Evolutionary conservation across 2,113 vertebrate species (phyloP), one percentile per base, ranked within the genome.

Genomic region (Drymodes brunneopygia): DNA sequence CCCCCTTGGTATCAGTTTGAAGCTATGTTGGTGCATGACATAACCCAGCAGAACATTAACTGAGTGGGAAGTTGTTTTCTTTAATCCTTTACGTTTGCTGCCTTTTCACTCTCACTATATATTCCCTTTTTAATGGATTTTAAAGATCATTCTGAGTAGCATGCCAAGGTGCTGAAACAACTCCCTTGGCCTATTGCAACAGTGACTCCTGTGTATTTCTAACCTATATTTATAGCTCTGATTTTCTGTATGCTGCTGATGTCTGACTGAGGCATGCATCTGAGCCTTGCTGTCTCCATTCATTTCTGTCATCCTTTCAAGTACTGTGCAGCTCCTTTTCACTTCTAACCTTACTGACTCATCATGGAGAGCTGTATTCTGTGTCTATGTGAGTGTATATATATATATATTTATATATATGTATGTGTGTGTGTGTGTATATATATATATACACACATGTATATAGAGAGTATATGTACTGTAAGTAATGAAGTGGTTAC

Each of bases 1-100:
- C 81, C 88, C 71, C 47, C 92, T 93, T 95, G 90, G 79, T 92
- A 88, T 93, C 71, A 66, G 33, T 96, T 91, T 71, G 88, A 56
- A 92, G 33, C 73, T 69, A 47, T 93, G 67, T 73, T 35, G 7
- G 38, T 83, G 85, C 48, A 70, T 65, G 53, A 21, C 12, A 47
- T 64, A 88, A 88, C 27, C 33, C 72, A 51, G 86, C 72, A 65
- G 51, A 91, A n/a, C 16, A 3, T 72, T 86, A 56, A 71, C 85
- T 58, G 66, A 18, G 70, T 77, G 66, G 73, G 83, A 90, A 60
- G 38, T 58, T 94, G 42, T 88, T 91, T 92, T 60, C 57, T 96
- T 95, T 70, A 81, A 21, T 75, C 12, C 36, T 85, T 75, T 67
- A 80, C 6, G 2, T 88, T 93, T 86, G 58, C 72, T 84, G n/a